Evolutionary conservation across 1,140 invertebrate species (phyloP).

Genomic region (Drosophila pruinosa): DNA sequence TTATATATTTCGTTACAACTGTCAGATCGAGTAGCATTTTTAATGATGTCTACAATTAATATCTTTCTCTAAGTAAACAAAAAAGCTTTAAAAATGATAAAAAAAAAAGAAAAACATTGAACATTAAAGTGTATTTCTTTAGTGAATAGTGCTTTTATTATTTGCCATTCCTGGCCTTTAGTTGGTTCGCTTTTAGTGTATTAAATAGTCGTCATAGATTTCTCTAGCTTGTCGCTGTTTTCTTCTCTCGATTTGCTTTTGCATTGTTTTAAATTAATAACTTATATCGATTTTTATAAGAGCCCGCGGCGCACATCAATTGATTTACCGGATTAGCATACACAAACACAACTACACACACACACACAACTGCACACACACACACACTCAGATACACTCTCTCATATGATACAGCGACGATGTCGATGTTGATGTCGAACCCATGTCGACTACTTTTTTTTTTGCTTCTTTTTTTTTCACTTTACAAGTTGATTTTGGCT

Average conservation of each 20-base stretch:
- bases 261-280: conserved; percentile 80
- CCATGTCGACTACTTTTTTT: conserved; percentile 32
- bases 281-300: conserved; percentile 78
- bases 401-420: conserved; percentile 32
- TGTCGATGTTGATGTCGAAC: conserved; percentile 35
- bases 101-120: too few species aligned
- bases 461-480: conserved; percentile 26
- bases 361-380: neutral
- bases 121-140: too few species aligned
- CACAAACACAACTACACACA: conserved; percentile 20
- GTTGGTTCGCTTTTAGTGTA: too few species aligned
- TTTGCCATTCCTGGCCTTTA: too few species aligned
- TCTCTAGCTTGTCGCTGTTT: conserved; percentile 6
- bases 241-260: conserved; percentile 20
- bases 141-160: too few species aligned
- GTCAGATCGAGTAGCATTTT: too few species aligned
- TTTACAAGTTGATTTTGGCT: conserved; percentile 56
- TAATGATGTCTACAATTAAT: too few species aligned
- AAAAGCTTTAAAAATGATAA: too few species aligned
- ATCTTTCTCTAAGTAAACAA: too few species aligned
- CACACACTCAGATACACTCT: neutral
- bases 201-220: too few species aligned
- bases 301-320: conserved; percentile 75
- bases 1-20: too few species aligned
- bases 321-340: conserved; percentile 79